Percentiles rank a stretch among this genome's conserved stretches.
Evolutionary conservation across 2,113 vertebrate species (phyloP).

Genomic region (Clarias gariepinus): DNA sequence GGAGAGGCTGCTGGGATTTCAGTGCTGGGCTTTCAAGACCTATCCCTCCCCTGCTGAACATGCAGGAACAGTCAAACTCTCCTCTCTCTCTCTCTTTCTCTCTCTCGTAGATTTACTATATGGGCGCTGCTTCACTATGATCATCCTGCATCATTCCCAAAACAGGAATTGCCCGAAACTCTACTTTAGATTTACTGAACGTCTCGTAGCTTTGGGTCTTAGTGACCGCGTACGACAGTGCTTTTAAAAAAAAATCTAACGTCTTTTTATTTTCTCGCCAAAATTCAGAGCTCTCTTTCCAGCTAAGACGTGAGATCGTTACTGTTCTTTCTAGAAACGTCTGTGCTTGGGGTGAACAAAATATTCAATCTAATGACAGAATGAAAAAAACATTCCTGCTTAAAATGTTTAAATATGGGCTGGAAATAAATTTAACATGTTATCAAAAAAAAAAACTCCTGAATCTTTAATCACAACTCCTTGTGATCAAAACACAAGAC

Average conservation of each 20-base stretch:
- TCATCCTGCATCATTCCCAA: background rate
- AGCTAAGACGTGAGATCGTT: background rate
- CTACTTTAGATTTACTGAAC: background rate
- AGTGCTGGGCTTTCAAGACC: constrained; percentile 39
- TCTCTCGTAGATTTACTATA: background rate
- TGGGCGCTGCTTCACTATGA: background rate
- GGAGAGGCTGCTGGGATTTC: constrained; percentile 48
- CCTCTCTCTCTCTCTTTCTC: constrained; percentile 10
- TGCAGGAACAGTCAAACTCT: constrained; percentile 32
- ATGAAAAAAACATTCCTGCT: background rate
- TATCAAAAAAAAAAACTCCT: too few species aligned
- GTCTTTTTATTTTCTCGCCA: background rate
- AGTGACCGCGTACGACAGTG: background rate
- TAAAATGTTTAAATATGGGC: background rate
- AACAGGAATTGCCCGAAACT: background rate
- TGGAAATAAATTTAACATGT: background rate
- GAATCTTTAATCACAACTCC: too few species aligned
- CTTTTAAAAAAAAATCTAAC: background rate
- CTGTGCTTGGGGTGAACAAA: background rate
- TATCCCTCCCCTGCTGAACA: constrained; percentile 51
- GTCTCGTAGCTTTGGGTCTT: background rate
- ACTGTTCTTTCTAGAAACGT: background rate
- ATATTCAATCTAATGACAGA: background rate
- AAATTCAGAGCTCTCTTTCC: background rate
- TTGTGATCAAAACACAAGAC: too few species aligned